Conservation (phyloP, 2,797 vertebrate genomes). For the Spheniscus humboldti region DNA sequence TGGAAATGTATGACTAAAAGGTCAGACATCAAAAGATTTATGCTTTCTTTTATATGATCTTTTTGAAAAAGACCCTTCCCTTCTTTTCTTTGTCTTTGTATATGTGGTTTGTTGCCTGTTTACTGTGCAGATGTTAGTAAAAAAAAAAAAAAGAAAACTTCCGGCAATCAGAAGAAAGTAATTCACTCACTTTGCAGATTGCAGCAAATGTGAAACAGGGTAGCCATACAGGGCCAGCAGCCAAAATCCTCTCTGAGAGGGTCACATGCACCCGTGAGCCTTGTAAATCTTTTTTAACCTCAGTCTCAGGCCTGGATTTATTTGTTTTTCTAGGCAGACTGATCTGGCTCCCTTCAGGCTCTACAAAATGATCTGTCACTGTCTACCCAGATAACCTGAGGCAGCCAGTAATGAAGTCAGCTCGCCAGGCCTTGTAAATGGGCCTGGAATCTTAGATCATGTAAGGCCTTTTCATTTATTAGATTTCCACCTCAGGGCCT, state of each 20-base stretch:
- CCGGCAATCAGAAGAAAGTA: not conserved
- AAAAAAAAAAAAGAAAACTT: constrained; percentile 28
- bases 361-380: constrained; percentile 69
- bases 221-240: not conserved
- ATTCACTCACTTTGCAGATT: not conserved
- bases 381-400: constrained; percentile 59
- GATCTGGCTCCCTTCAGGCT: constrained; percentile 48
- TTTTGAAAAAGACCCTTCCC: constrained; percentile 36
- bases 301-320: constrained; percentile 56
- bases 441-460: constrained; percentile 3
- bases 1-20: constrained; percentile 52
- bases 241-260: constrained; percentile 27
- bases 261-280: not conserved
- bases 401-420: constrained; percentile 61
- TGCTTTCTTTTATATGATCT: constrained; percentile 63
- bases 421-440: constrained; percentile 50
- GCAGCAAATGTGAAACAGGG: not conserved
- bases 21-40: constrained; percentile 67
- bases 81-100: constrained; percentile 19
- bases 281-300: constrained; percentile 67
- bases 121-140: constrained; percentile 48
- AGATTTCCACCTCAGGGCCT: constrained; percentile 14
- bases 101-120: constrained; percentile 6
- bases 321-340: constrained; percentile 70
- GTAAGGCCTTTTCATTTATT: constrained; percentile 59